phyloP scores from a whole-genome alignment of 2,888 invertebrate species.

The Mellilla xanthometata region DNA sequence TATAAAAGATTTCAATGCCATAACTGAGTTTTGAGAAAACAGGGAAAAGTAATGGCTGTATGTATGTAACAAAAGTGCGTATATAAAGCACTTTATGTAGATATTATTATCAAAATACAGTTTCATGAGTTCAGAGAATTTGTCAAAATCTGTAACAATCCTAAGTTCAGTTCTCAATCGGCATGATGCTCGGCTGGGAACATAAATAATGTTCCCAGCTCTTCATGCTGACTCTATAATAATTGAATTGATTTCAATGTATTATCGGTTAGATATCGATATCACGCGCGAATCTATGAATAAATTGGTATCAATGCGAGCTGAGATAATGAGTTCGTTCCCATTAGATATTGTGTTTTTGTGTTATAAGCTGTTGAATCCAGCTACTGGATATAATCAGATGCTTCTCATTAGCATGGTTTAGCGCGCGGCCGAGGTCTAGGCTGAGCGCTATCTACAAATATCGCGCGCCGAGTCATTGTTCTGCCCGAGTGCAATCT shows the following conservation, averaged over 20 bases:
- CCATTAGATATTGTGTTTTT: constrained; percentile 11
- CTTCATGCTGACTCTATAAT: not conserved
- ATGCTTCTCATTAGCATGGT: constrained; percentile 14
- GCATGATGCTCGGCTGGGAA: no score
- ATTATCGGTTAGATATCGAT: not conserved
- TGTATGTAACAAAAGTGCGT: no score
- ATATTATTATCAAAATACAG: no score
- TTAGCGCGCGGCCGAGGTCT: constrained; percentile 17
- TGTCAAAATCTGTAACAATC: no score
- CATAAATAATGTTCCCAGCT: no score
- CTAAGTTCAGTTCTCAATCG: no score
- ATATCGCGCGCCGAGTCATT: constrained; percentile 14
- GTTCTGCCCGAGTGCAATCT: constrained; percentile 14
- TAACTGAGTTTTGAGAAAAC: no score
- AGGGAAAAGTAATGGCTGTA: no score
- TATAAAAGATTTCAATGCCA: no score
- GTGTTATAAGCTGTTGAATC: not conserved
- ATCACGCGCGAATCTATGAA: constrained; percentile 8
- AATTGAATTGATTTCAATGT: not conserved
- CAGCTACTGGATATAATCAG: constrained; percentile 4
- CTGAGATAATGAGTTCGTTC: constrained; percentile 12
- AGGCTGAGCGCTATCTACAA: constrained; percentile 13
- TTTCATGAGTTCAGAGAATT: no score
- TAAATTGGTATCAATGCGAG: constrained; percentile 13
- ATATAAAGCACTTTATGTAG: no score